Evolutionary conservation across 1,140 invertebrate species (phyloP).

Genomic region (Sarcophaga peregrina): DNA sequence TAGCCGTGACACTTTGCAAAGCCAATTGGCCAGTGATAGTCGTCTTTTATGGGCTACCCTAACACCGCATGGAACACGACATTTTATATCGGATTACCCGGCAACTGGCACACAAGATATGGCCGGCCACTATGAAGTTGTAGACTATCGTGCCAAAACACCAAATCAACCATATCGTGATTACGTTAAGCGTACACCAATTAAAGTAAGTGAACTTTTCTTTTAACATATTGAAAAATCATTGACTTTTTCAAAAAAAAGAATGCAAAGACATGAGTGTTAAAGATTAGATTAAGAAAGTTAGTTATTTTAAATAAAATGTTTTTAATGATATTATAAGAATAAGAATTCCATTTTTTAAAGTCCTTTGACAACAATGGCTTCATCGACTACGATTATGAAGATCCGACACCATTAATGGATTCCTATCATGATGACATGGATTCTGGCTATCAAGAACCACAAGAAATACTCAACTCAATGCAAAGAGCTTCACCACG

Average conservation of each 20-base stretch:
- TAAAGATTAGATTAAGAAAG: too few relatives aligned
- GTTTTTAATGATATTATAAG: too few relatives aligned
- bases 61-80: slow-evolving; percentile 80
- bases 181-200: slow-evolving; percentile 54
- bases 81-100: slow-evolving; percentile 74
- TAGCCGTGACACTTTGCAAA: slow-evolving; percentile 61
- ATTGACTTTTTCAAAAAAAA: too few relatives aligned
- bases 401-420: slow-evolving; percentile 77
- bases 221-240: too few relatives aligned
- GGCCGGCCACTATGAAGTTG: slow-evolving; percentile 81
- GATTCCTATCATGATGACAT: slow-evolving; percentile 78
- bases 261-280: too few relatives aligned
- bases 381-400: slow-evolving; percentile 79
- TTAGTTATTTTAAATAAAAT: too few relatives aligned
- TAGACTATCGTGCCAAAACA: slow-evolving; percentile 69
- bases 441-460: slow-evolving; percentile 68
- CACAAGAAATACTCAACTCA: slow-evolving; percentile 68
- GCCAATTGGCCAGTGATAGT: slow-evolving; percentile 67
- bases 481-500: slow-evolving; percentile 67
- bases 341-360: slow-evolving; percentile 50
- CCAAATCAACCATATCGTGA: slow-evolving; percentile 58
- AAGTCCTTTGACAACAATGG: slow-evolving; percentile 77
- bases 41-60: slow-evolving; percentile 83
- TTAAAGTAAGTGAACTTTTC: slow-evolving; percentile 46
- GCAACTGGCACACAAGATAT: slow-evolving; percentile 62